A percentile compares a stretch with the other conserved stretches of the same genome.
Conservation (phyloP, 2,888 invertebrate species). For the Tuberolachnus salignus region DNA sequence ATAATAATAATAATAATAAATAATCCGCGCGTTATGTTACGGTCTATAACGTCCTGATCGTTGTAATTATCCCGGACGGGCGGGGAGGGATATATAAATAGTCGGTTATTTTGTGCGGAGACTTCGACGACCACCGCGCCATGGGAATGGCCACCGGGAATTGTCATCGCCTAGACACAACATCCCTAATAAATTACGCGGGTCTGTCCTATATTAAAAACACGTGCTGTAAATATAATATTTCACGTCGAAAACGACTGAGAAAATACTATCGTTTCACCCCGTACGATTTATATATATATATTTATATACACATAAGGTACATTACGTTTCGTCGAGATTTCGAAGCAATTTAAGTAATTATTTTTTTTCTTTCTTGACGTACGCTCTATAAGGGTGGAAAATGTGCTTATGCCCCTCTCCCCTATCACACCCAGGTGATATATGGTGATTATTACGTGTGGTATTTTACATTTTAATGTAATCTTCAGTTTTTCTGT, state of each 20-base stretch:
- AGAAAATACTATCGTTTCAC: not conserved
- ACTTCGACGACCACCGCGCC: slow-evolving; percentile 18
- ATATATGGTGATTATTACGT: too few species aligned
- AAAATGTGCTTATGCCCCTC: too few species aligned
- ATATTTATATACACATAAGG: not conserved
- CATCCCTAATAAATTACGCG: slow-evolving; percentile 55
- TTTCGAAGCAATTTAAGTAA: too few species aligned
- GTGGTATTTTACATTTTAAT: too few species aligned
- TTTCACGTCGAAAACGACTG: slow-evolving; percentile 39
- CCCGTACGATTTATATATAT: slow-evolving; percentile 4
- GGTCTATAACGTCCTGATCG: too few species aligned
- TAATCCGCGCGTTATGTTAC: too few species aligned
- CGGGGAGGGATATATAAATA: not conserved
- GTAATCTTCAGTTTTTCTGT: too few species aligned
- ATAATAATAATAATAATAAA: too few species aligned
- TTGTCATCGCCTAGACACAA: slow-evolving; percentile 55
- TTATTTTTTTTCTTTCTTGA: too few species aligned
- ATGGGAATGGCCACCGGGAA: slow-evolving; percentile 48
- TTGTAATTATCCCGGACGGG: not conserved
- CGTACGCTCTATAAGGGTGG: too few species aligned
- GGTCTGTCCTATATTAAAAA: slow-evolving; percentile 53
- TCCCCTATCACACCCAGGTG: too few species aligned
- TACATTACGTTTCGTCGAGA: too few species aligned
- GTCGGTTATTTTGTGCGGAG: not conserved
- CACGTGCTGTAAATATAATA: slow-evolving; percentile 48